Evolutionary conservation across 2,888 invertebrate species (phyloP).

Genomic region (Leucania comma): DNA sequence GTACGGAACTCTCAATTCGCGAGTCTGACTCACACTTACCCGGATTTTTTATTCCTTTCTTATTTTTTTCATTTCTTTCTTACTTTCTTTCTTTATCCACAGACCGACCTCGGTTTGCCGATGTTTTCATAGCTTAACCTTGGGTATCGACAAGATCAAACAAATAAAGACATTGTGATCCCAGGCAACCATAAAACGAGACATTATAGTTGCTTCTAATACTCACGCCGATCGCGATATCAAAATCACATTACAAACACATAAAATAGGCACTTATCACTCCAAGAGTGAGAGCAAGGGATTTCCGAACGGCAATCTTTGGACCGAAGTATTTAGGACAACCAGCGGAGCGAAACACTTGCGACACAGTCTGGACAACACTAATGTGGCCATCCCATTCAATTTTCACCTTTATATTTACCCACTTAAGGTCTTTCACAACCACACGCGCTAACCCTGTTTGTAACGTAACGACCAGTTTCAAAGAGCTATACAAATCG

Average conservation of each 20-base stretch:
- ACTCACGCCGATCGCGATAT: slow-evolving; percentile 22
- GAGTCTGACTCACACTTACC: too few relatives aligned
- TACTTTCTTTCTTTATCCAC: too few relatives aligned
- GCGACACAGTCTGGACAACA: slow-evolving; percentile 73
- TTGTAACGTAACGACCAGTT: slow-evolving; percentile 58
- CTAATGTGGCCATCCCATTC: slow-evolving; percentile 50
- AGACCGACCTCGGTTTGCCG: too few relatives aligned
- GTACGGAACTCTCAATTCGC: too few relatives aligned
- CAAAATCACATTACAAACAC: slow-evolving; percentile 59
- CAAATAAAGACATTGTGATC: not conserved
- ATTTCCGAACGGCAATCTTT: slow-evolving; percentile 78
- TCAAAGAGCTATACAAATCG: slow-evolving; percentile 62
- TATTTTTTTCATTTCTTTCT: too few relatives aligned
- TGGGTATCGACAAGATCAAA: too few relatives aligned
- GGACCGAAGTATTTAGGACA: slow-evolving; percentile 82
- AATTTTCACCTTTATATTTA: slow-evolving; percentile 69
- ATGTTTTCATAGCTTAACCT: too few relatives aligned
- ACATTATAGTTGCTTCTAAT: slow-evolving; percentile 9
- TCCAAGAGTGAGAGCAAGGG: slow-evolving; percentile 65
- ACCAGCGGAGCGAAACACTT: slow-evolving; percentile 76
- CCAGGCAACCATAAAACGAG: not conserved
- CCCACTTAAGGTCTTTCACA: slow-evolving; percentile 55
- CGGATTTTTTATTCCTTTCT: too few relatives aligned
- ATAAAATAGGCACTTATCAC: slow-evolving; percentile 53
- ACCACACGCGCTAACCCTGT: slow-evolving; percentile 59